Base-by-base conservation (phyloP, 2,888 invertebrate species). In the Drosophila suboccidentalis region DNA sequence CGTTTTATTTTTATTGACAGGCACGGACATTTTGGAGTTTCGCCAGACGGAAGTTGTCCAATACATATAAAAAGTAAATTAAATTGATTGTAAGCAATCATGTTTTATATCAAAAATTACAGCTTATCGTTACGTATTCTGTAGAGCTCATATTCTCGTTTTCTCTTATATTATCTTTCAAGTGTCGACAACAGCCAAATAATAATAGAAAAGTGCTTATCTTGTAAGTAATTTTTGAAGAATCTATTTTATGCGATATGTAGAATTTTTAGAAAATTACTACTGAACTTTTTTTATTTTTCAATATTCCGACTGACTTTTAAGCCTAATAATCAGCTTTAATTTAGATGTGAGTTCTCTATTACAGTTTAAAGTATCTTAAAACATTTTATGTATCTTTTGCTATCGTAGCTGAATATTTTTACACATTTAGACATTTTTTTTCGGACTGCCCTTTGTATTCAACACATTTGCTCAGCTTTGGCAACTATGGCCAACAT, bases 1-100 rank as follows among this genome's bases (percentile, higher is more conserved):
- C 72, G 68, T 54, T 76, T 72, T 78, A 69, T 76, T 66, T 80
- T 44, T 80, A 80, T 78, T 80, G 81, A 67, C 78, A 77, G 58
- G 36, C 77, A 57, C 50, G 63, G 68, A 72, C 63, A 65, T 60
- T 53, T 58, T 58, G 22, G 19, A 47, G 62, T 65, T 58, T 58
- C 29, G 29, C 58, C 43, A 66, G 59, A 77, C 49, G 46, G 44
- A 54, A 32, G 58, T 39, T 75, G 13, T n/a, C 22, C 8, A 36
- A 39, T 26, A n/a, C n/a, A n/a, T n/a, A 72, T 44, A 68, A 43
- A 55, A 59, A 53, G 17, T 15, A 51, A 43, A 51, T 5, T 8
- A 26, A 26, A 43, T 39, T 38, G 10, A 43, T 32, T 59, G 36
- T 13, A 44, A 55, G 26, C 46, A 57, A 38, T n/a, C 17, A 36